Base-by-base conservation (phyloP, 92 coral and sea anemone genomes). In the Ricordea florida region DNA sequence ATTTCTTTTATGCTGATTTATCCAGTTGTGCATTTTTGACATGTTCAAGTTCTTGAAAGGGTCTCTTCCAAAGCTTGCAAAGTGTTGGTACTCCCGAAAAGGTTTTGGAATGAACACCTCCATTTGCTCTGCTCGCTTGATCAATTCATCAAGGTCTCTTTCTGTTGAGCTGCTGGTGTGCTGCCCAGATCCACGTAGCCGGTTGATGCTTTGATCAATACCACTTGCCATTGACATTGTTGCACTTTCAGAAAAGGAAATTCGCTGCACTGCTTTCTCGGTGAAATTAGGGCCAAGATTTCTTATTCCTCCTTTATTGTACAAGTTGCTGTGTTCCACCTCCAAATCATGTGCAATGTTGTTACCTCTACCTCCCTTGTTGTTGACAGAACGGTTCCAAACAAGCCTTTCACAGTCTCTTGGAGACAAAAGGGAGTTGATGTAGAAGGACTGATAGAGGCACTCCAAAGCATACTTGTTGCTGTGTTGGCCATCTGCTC, bases 341-440 rank as follows among this genome's bases (percentile, higher is more conserved):
- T 81, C 56, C 16, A 86, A 38, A 45, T 90, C 96, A 44, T 82
- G 29, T 0, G 88, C 67, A 24, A 86, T 86, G 63, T 86, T 82
- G 26, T 47, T 78, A 1, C 96, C 96, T 3, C 9, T 31, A 0
- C 86, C 87, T n/a, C 92, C 89, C 7, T 77, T 72, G 57, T 66
- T 86, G 53, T 90, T 90, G 2, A 86, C 91, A 21, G 91, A 65
- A 29, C 89, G 42, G 80, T 90, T 90, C 92, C 92, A 82, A 1
- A 32, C 56, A 16, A 90, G 22, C 41, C 74, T 27, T 44, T 86
- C 78, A 2, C 89, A 91, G 38, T 80, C 43, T 27, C 85, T 13
- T 20, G 75, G 71, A 11, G 90, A 57, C 1, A 85, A 63, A 10
- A 76, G 51, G 21, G 91, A 74, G 1, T 50, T 23, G 10, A 80